These are phyloP conservation scores for Drosophila engyochracea DNA, from an alignment of 2,888 invertebrate genomes.

Conservation along the genomic window DNA sequence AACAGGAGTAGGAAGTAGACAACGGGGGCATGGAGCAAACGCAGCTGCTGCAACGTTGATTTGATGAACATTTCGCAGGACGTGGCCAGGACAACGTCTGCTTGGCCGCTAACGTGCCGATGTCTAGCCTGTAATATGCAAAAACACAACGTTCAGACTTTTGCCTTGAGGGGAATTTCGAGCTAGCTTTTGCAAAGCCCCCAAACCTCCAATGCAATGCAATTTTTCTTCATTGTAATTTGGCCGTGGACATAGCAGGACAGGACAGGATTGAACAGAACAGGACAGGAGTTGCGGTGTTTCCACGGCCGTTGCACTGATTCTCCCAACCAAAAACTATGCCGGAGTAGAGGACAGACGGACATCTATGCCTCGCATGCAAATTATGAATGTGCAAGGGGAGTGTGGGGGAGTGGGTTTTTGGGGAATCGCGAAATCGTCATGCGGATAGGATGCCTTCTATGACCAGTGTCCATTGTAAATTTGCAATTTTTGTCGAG, in stretches of 20 bases:
- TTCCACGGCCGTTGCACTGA: slow-evolving; percentile 63
- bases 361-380: slow-evolving; percentile 52
- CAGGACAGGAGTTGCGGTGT: slow-evolving; percentile 23
- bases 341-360: not conserved
- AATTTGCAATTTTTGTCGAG: slow-evolving; percentile 77
- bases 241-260: slow-evolving; percentile 30
- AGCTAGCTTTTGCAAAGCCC: slow-evolving; percentile 19
- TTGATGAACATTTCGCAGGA: slow-evolving; percentile 73
- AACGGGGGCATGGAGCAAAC: not conserved
- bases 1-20: not conserved
- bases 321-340: slow-evolving; percentile 39
- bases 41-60: slow-evolving; percentile 78
- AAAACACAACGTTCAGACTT: slow-evolving; percentile 68
- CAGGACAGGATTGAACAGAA: not conserved
- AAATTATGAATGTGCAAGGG: slow-evolving; percentile 62
- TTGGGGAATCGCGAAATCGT: slow-evolving; percentile 30
- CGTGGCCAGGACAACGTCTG: slow-evolving; percentile 55
- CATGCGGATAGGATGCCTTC: slow-evolving; percentile 33
- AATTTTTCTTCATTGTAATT: slow-evolving; percentile 80
- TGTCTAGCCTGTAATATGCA: slow-evolving; percentile 74
- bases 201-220: slow-evolving; percentile 49
- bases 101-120: slow-evolving; percentile 63
- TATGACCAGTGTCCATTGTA: slow-evolving; percentile 63
- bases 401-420: too few relatives aligned
- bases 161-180: slow-evolving; percentile 73